phyloP scores from a whole-genome alignment of 2,113 vertebrate genomes.

The Dromaius novaehollandiae region DNA sequence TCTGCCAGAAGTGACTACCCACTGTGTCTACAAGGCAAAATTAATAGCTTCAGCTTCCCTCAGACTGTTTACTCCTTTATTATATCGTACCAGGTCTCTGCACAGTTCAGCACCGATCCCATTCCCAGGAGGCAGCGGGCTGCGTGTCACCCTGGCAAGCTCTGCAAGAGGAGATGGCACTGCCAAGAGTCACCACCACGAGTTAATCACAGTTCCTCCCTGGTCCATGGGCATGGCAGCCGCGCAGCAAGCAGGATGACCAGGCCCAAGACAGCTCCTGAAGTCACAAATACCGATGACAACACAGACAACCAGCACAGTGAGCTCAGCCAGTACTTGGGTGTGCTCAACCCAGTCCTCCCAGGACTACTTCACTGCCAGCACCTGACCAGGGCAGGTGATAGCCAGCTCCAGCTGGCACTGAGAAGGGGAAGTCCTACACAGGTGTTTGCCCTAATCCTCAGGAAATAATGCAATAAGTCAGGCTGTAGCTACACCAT shows the following conservation, averaged over 20 bases:
- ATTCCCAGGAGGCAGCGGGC: not conserved
- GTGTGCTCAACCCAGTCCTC: too few species aligned
- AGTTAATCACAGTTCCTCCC: rapidly evolving
- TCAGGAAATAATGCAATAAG: not conserved
- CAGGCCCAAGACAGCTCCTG: not conserved
- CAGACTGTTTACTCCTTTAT: rapidly evolving
- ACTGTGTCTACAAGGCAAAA: not conserved
- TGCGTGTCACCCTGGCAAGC: too few species aligned
- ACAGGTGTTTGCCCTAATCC: rapidly evolving
- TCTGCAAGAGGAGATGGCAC: not conserved
- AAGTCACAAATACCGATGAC: not conserved
- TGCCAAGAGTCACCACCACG: not conserved
- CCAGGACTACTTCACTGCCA: too few species aligned
- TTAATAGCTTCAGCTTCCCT: not conserved
- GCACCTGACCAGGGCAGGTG: not conserved
- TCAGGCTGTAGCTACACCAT: not conserved
- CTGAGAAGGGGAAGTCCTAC: not conserved
- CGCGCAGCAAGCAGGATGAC: not conserved
- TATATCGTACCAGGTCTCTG: rapidly evolving
- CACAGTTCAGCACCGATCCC: rapidly evolving
- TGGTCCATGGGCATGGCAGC: not conserved
- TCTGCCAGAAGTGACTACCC: not conserved
- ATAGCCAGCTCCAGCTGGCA: rapidly evolving
- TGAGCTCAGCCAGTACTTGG: not conserved
- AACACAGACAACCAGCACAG: not conserved